Evolutionary conservation across 1,140 invertebrate species (phyloP).

Genomic region (Drosophila ananassae): DNA sequence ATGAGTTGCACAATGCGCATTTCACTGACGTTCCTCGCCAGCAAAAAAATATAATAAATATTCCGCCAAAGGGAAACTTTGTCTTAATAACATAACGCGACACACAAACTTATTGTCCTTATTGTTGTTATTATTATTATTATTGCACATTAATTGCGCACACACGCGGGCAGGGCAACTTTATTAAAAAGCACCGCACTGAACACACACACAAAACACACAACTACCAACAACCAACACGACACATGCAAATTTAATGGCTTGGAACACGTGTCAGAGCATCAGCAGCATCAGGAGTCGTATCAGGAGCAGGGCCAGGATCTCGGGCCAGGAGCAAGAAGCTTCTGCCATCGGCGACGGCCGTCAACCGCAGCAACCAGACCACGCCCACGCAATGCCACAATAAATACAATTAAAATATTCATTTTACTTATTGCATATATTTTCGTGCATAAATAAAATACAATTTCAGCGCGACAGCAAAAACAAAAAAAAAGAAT

Average conservation of each 20-base stretch:
- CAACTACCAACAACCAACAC: background rate
- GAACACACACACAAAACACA: background rate
- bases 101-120: conserved; percentile 22
- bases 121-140: conserved; percentile 41
- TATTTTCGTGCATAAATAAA: conserved; percentile 72
- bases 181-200: conserved; percentile 58
- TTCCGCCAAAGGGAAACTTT: conserved; percentile 27
- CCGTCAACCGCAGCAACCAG: conserved; percentile 33
- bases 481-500: conserved; percentile 13
- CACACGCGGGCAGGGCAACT: conserved; percentile 50
- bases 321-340: conserved; percentile 11
- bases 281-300: conserved; percentile 2
- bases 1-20: conserved; percentile 47
- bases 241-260: conserved; percentile 69
- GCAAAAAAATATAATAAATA: background rate
- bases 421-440: conserved; percentile 69
- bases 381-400: conserved; percentile 36
- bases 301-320: conserved; percentile 3
- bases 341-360: conserved; percentile 25
- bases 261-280: conserved; percentile 67
- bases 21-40: conserved; percentile 8
- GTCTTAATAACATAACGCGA: conserved; percentile 45
- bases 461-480: conserved; percentile 61
- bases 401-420: conserved; percentile 80
- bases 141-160: conserved; percentile 69